Evolutionary conservation across 2,888 invertebrate species (phyloP), one percentile per base, ranked within the genome.

Genomic region (Nowickia ferox): DNA sequence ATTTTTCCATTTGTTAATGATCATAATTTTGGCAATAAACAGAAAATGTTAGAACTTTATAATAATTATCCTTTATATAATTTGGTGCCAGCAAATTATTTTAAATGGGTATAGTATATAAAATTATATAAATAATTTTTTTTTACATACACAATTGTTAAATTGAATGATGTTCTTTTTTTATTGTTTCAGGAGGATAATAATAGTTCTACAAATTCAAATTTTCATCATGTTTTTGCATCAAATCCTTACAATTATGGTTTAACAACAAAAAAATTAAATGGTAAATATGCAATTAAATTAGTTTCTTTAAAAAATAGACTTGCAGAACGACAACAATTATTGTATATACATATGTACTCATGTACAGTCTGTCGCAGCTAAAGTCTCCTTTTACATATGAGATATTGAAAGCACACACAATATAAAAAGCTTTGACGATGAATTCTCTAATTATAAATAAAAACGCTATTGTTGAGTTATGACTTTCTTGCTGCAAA

Each of bases 31-130:
- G 74, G 79, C 19, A 83, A 84, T 65, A 88, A 86, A 77, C 83
- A 82, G 68, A 87, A 84, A 87, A 88, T 89, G 88, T 84, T 89
- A 72, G 87, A 89, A 68, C 87, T 89, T 63, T 89, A 88, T 71
- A 88, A 88, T 44, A 86, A 87, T 15, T 88, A 87, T 88, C 88
- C 88, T 8, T 77, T 88, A 81, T 88, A 88, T 53, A 88, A 89
- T 83, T 86, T 89, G 76, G 88, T 88, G 59, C 88, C 88, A 53
- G 87, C 86, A n/a, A 88, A 89, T 84, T 88, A 81, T 66, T 84
- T 77, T 15, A 69, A 86, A 69, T 88, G 87, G 88, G 88, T 89
- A 78, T 17, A 5, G n/a, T 79, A 74, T 9, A 40, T 2, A 2
- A 17, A 30, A 57, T 46, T 53, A 13, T 46, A 42, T 19, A 19